Conservation (phyloP, 1,140 invertebrate species). For the Drosophila azteca region DNA sequence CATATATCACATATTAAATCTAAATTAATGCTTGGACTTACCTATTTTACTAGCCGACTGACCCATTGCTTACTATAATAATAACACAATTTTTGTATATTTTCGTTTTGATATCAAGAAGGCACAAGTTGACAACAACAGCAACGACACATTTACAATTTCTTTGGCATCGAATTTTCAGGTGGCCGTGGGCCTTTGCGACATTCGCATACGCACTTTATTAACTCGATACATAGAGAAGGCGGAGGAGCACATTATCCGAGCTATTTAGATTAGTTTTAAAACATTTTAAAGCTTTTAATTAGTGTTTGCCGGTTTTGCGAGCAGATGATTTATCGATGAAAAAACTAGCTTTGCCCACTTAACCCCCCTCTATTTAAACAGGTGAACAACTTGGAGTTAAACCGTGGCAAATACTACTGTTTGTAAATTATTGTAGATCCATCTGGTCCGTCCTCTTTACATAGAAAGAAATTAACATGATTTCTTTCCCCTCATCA, state of each 20-base stretch:
- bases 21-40: slow-evolving; percentile 41
- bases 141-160: slow-evolving; percentile 45
- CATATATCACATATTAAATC: too few relatives aligned
- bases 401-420: too few relatives aligned
- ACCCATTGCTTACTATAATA: slow-evolving; percentile 60
- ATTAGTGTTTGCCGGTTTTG: slow-evolving; percentile 45
- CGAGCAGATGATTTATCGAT: neutral
- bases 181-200: slow-evolving; percentile 29
- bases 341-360: too few relatives aligned
- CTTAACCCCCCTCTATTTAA: too few relatives aligned
- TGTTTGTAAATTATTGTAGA: too few relatives aligned
- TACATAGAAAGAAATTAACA: too few relatives aligned
- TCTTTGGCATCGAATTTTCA: slow-evolving; percentile 57
- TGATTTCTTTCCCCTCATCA: too few relatives aligned
- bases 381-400: too few relatives aligned
- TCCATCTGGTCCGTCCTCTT: too few relatives aligned
- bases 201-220: slow-evolving; percentile 5
- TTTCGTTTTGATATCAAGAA: slow-evolving; percentile 19
- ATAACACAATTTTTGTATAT: slow-evolving; percentile 29
- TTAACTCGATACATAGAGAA: slow-evolving; percentile 11
- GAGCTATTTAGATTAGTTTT: slow-evolving; percentile 24
- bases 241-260: slow-evolving; percentile 5
- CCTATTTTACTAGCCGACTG: slow-evolving; percentile 82
- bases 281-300: slow-evolving; percentile 41
- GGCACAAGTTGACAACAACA: slow-evolving; percentile 34